Evolutionary conservation across 2,113 vertebrate species (phyloP), one percentile per base, ranked within the genome.

Genomic region (Hirundichthys speculiger): DNA sequence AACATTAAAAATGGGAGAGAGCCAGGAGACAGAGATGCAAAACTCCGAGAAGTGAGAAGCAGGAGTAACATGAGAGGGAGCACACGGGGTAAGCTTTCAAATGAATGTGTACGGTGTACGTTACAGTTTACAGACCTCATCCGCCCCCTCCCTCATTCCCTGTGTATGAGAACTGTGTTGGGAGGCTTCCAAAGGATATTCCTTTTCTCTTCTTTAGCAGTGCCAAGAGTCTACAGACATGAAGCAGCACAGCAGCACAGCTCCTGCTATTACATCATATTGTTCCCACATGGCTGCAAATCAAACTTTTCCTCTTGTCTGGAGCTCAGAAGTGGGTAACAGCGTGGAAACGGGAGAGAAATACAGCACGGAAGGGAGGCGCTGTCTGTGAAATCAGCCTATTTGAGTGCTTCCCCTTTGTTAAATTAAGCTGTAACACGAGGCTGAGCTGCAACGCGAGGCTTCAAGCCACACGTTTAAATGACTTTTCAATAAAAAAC

Each of bases 241-340:
- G 65, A 86, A 80, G 85, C 73, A 69, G 76, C 69, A 51, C 24
- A 80, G 85, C 73, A 69, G 76, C 69, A 51, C 24, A 71, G 73
- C 79, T 76, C 21, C 56, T 22, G 49, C 73, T 55, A 77, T 90
- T 83, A 88, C 77, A 86, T 88, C 84, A 88, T 79, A 54, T 69
- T 70, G 78, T 72, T 51, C 50, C 30, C 69, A 70, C 14, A 11
- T 56, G 82, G 65, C 57, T 38, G 54, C 57, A 69, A 80, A 77
- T 82, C 68, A 75, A 83, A 83, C 50, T 70, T 68, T 79, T 68
- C 30, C 71, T 77, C 15, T 40, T 14, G 49, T 52, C 34, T 51
- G 60, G 22, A 34, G 42, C 64, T 75, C 45, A 18, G 58, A 39
- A 14, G 7, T 11, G 25, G 20, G 18, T n/a, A 47, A 46, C 34